phyloP scores from a whole-genome alignment of 2,113 vertebrate species.

The Edolisoma coerulescens region DNA sequence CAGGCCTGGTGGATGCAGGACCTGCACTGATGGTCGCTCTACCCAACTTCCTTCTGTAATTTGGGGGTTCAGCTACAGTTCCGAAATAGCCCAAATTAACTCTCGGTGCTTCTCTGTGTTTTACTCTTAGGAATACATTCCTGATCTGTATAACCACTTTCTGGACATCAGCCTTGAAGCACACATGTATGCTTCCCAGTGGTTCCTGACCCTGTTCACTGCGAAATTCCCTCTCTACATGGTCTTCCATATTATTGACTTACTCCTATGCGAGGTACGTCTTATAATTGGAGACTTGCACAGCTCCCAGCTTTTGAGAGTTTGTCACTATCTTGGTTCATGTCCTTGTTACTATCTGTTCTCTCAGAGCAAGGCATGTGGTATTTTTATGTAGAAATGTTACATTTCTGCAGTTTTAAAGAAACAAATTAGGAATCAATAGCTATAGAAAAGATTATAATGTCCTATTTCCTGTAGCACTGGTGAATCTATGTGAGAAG shows the following conservation, averaged over 20 bases:
- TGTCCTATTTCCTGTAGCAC: neutral
- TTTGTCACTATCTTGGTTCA: neutral
- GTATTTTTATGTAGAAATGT: neutral
- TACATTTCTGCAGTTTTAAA: neutral
- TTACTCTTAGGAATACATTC: conserved; percentile 86
- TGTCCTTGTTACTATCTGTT: neutral
- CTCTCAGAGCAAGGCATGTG: neutral
- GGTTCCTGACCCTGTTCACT: conserved; percentile 98
- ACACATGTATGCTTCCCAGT: conserved; percentile 99
- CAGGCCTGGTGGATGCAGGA: neutral
- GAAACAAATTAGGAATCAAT: neutral
- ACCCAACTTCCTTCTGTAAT: neutral
- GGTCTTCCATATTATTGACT: conserved; percentile 99
- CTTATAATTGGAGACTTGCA: neutral
- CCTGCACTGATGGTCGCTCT: neutral
- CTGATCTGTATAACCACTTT: conserved; percentile 95
- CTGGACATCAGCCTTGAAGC: conserved; percentile 96
- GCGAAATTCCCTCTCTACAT: conserved; percentile 99
- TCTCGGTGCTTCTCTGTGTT: neutral
- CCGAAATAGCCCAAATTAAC: neutral
- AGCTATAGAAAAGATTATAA: neutral
- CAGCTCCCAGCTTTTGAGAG: neutral
- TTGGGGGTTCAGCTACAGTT: neutral
- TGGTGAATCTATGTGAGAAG: neutral
- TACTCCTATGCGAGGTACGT: conserved; percentile 93